phyloP scores from a whole-genome alignment of 2,888 invertebrate species.

The Platerodrilus igneus region DNA sequence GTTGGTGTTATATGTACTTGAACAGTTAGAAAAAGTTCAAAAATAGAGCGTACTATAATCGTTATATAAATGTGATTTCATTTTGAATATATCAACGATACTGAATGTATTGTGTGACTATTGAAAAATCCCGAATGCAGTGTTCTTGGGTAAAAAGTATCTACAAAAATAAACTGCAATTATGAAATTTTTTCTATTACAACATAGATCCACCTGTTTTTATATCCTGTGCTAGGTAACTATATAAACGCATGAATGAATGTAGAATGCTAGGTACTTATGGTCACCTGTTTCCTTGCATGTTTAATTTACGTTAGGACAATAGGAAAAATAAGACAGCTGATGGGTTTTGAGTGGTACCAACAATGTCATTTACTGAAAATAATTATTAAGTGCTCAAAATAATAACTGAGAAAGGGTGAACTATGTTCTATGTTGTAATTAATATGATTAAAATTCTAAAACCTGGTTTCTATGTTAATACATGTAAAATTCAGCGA shows the following conservation, averaged over 20 bases:
- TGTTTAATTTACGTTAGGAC: constrained; percentile 4
- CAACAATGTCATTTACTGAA: background rate
- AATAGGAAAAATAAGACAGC: background rate
- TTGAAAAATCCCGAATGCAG: no score
- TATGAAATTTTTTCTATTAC: no score
- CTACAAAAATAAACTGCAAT: no score
- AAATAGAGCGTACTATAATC: no score
- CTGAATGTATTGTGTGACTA: no score
- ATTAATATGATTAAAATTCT: background rate
- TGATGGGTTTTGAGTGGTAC: background rate
- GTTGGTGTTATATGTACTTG: no score
- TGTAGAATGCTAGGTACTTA: constrained; percentile 5
- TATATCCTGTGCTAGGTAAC: background rate
- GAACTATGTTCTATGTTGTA: background rate
- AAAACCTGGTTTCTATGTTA: constrained; percentile 2
- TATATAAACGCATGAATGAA: constrained; percentile 7
- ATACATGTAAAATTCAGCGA: no score
- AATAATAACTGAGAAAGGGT: background rate
- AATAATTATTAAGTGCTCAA: background rate
- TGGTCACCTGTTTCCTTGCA: constrained; percentile 9
- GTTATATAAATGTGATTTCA: no score
- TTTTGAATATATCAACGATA: no score
- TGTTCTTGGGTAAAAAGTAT: no score
- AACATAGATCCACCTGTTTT: constrained; percentile 4
- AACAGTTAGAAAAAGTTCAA: no score